phyloP scores from a whole-genome alignment of 2,888 invertebrate species.

The Esperia sulphurella region DNA sequence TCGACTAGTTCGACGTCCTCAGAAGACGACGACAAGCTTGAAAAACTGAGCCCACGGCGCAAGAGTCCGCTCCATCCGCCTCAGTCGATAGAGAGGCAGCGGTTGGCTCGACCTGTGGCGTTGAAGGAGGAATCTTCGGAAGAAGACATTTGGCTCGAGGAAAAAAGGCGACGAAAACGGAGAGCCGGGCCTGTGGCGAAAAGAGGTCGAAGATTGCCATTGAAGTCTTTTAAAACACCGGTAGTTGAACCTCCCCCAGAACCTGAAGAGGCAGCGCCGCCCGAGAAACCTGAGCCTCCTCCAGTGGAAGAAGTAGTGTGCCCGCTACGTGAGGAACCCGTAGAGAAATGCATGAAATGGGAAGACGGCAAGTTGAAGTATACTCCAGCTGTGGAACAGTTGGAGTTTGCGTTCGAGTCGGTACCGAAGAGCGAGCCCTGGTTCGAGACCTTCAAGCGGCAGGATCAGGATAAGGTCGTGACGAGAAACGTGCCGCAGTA shows the following conservation, averaged over 20 bases:
- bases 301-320: constrained; percentile 26
- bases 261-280: constrained; percentile 14
- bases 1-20: constrained; percentile 74
- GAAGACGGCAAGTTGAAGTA: constrained; percentile 67
- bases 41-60: constrained; percentile 50
- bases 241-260: constrained; percentile 20
- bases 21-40: constrained; percentile 74
- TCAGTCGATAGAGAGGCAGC: constrained; percentile 50
- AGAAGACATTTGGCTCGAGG: constrained; percentile 67
- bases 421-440: constrained; percentile 87
- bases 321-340: constrained; percentile 49
- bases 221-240: constrained; percentile 23
- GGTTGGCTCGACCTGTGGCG: constrained; percentile 59
- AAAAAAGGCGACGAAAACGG: constrained; percentile 47
- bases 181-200: constrained; percentile 35
- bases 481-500: constrained; percentile 80
- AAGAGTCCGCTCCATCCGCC: constrained; percentile 48
- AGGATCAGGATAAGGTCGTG: constrained; percentile 84
- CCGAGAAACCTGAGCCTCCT: constrained; percentile 11
- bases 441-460: constrained; percentile 88
- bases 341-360: constrained; percentile 66
- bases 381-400: constrained; percentile 77
- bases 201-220: constrained; percentile 30
- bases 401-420: constrained; percentile 87
- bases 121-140: constrained; percentile 71